Base-by-base conservation (phyloP, 2,888 invertebrate species). In the Himalopsyche japonica region DNA sequence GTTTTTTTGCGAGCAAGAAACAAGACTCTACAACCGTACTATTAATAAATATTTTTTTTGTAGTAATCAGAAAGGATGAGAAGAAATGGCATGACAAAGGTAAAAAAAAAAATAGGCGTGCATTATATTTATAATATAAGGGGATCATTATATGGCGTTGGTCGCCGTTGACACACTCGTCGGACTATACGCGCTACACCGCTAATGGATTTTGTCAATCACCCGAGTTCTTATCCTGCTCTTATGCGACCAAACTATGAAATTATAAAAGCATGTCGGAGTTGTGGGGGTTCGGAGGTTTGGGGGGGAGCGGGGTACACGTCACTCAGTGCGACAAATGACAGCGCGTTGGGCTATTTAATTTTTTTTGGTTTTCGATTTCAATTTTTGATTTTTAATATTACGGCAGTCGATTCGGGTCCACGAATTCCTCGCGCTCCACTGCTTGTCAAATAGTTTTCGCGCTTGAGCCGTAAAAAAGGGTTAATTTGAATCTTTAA, bases 181-280 rank as follows among this genome's bases (percentile, higher is more conserved):
- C 43, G 4, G 43, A 43, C 43, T 43, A 43, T 15, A 43, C 43
- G 15, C 24, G 1, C 24, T 70, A 27, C 70, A 30, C 79, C 78
- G 80, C 80, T 86, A 86, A 86, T 86, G 86, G 86, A 86, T 84
- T 84, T 82, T 86, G 86, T 86, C 86, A 86, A 86, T 86, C 86
- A 86, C 70, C 37, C 27, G 37, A 49, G 47, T 43, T 49, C 76
- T 76, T 76, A 70, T 70, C 70, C 70, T 8, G 24, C 6, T 57
- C 57, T n/a, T 20, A 10, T 57, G 20, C 27, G 70, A 70, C 12
- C 70, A 30, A 70, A 30, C 70, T 30, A 30, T 43, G 30, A 8
- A 57, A 57, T 57, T 20, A 57, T 70, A 70, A 27, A 15, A 70
- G 30, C 27, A 70, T 70, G 70, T 27, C 12, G 70, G 24, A 70